phyloP scores from a whole-genome alignment of 2,797 vertebrate genomes.

The Manis pentadactyla region DNA sequence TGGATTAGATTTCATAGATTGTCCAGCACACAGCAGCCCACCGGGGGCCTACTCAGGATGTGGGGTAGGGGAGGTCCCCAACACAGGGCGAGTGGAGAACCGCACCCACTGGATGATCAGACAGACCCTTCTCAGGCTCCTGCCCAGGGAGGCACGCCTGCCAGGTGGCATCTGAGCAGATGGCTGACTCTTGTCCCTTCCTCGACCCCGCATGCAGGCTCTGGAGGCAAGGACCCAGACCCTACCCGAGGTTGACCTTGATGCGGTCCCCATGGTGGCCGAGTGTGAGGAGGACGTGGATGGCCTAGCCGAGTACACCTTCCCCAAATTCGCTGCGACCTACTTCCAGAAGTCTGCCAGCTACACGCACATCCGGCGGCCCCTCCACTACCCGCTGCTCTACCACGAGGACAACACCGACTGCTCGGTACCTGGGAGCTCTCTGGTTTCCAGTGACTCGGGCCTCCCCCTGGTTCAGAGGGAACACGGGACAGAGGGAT shows the following conservation, averaged over 20 bases:
- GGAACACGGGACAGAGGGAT: not conserved
- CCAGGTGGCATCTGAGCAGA: not conserved
- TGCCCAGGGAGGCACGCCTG: not conserved
- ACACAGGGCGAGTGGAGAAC: not conserved
- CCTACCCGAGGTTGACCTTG: conserved; percentile 93
- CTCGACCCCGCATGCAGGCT: conserved; percentile 84
- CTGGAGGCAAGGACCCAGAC: conserved; percentile 86
- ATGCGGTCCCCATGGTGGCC: conserved; percentile 89
- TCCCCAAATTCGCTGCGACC: conserved; percentile 96
- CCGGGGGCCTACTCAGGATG: not conserved
- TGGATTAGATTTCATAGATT: too few relatives aligned
- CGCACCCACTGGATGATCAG: rapidly evolving
- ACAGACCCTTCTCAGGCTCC: not conserved
- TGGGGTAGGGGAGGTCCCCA: not conserved
- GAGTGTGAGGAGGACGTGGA: conserved; percentile 89
- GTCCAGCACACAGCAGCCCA: not conserved
- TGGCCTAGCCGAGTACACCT: conserved; percentile 92
- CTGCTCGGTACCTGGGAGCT: conserved; percentile 87
- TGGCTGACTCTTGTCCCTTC: too few relatives aligned
- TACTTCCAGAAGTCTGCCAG: conserved; percentile 95
- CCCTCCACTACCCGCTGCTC: conserved; percentile 92
- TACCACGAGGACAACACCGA: conserved; percentile 95
- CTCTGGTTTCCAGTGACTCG: not conserved
- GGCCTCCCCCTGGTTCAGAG: not conserved
- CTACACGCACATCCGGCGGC: conserved; percentile 89